A percentile compares a stretch with the other conserved stretches of the same genome.
Evolutionary conservation across 2,797 vertebrate genomes (phyloP).

Genomic region (Pangasius mekongensis): DNA sequence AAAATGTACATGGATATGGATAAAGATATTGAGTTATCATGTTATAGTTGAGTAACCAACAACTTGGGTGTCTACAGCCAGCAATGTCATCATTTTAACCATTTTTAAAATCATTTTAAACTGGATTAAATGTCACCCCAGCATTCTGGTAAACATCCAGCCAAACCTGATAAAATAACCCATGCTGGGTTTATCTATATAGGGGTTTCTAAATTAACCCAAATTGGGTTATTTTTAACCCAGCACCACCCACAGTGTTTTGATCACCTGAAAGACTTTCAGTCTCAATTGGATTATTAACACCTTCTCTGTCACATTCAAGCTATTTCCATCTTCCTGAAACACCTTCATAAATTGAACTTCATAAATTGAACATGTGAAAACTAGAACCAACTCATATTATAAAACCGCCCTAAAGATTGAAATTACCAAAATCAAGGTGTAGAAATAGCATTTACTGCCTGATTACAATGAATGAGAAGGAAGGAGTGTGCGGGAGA

Average conservation of each 20-base stretch:
- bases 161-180: not conserved
- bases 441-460: conserved; percentile 59
- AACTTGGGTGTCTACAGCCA: not conserved
- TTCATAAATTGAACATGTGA: no score
- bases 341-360: not conserved
- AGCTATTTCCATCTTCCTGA: not conserved
- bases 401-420: conserved; percentile 18
- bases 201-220: not conserved
- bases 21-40: not conserved
- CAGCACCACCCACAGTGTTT: not conserved
- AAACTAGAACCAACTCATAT: not conserved
- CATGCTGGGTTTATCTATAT: not conserved
- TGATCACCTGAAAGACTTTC: not conserved
- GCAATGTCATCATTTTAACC: not conserved
- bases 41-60: not conserved
- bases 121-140: not conserved
- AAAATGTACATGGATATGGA: not conserved
- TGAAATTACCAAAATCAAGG: conserved; percentile 8
- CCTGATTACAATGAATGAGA: conserved; percentile 56
- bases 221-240: not conserved
- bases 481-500: conserved; percentile 31
- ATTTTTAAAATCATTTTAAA: not conserved
- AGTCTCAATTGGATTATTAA: not conserved
- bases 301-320: not conserved
- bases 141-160: not conserved